Conservation (phyloP, 2,113 vertebrate species). For the Choloepus hoffmanni region DNA sequence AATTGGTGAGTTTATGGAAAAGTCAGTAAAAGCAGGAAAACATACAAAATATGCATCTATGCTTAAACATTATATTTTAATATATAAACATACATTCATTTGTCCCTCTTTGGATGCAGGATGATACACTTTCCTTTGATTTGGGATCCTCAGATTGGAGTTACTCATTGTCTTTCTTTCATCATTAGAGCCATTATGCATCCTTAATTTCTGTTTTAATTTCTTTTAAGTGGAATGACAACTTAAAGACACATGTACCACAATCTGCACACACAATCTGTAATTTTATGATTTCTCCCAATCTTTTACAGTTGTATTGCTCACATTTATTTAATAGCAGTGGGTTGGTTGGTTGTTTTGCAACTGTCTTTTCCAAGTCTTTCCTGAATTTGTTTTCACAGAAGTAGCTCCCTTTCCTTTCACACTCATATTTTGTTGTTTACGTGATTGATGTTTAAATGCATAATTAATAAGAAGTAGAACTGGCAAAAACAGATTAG, state of each 20-base stretch:
- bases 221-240: neutral
- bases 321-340: neutral
- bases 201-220: slow-evolving; percentile 14
- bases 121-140: neutral
- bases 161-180: neutral
- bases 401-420: neutral
- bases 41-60: neutral
- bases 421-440: neutral
- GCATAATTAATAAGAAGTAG: neutral
- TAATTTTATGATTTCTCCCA: neutral
- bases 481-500: neutral
- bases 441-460: neutral
- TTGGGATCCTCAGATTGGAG: neutral
- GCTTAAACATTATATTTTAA: neutral
- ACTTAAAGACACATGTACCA: neutral
- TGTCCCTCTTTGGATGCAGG: neutral
- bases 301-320: neutral
- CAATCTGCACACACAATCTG: neutral
- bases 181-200: neutral
- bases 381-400: neutral
- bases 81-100: neutral
- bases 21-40: slow-evolving; percentile 16
- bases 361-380: neutral
- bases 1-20: neutral
- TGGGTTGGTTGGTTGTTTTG: neutral